These are phyloP conservation scores for Cataglyphis rosenhaueri DNA, from an alignment of 2,888 invertebrate species.

Conservation along the genomic window DNA sequence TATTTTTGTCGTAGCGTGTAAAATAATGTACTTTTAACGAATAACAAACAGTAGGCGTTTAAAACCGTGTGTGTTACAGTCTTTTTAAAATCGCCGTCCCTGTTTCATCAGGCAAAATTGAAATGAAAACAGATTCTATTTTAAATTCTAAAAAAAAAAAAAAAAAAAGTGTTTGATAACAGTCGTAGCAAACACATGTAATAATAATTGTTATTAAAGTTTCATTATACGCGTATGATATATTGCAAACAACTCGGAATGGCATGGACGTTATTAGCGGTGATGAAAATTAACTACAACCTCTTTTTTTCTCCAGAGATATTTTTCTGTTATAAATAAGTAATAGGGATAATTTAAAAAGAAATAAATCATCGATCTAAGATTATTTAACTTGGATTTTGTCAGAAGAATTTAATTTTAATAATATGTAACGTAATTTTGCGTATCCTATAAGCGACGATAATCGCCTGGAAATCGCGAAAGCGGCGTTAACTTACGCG, in stretches of 20 bases:
- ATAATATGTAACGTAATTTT: slow-evolving; percentile 14
- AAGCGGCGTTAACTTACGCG: slow-evolving; percentile 50
- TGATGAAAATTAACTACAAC: not conserved
- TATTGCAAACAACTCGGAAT: slow-evolving; percentile 36
- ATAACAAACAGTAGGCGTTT: slow-evolving; percentile 48
- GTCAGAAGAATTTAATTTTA: not conserved
- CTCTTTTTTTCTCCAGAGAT: not conserved
- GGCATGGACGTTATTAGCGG: not conserved
- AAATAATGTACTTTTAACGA: slow-evolving; percentile 56
- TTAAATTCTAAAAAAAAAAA: slow-evolving; percentile 17
- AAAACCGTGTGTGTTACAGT: slow-evolving; percentile 49
- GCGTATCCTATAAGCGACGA: slow-evolving; percentile 58
- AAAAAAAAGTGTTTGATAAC: slow-evolving; percentile 45
- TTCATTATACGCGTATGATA: slow-evolving; percentile 23
- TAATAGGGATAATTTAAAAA: not conserved
- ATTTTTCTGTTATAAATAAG: not conserved
- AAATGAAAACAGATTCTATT: slow-evolving; percentile 48
- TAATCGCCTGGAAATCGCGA: slow-evolving; percentile 65
- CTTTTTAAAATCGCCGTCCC: slow-evolving; percentile 49
- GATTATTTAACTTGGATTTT: slow-evolving; percentile 11
- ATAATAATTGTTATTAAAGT: slow-evolving; percentile 44
- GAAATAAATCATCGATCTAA: not conserved
- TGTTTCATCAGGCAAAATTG: slow-evolving; percentile 23
- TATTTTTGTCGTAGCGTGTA: slow-evolving; percentile 49
- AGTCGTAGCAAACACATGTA: slow-evolving; percentile 11